Evolutionary conservation across 2,797 vertebrate species (phyloP).

Genomic region (Acipenser oxyrinchus): DNA sequence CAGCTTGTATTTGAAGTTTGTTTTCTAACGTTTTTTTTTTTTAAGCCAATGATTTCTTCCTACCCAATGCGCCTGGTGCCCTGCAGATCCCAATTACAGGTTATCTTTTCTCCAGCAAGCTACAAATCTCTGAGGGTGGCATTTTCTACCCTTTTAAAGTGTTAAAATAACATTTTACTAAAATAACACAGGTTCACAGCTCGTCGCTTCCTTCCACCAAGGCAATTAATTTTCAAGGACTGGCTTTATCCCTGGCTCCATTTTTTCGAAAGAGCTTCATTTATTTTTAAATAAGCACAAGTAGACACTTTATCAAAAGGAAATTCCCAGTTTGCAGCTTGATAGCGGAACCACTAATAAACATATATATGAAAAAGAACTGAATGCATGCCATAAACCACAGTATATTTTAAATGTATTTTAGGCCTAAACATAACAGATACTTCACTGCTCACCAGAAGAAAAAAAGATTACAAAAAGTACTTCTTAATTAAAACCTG

Average conservation of each 20-base stretch:
- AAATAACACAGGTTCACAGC: conserved; percentile 12
- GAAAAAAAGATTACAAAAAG: not conserved
- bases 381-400: not conserved
- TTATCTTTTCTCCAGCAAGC: not conserved
- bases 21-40: too few relatives aligned
- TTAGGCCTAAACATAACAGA: not conserved
- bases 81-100: conserved; percentile 5
- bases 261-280: conserved; percentile 7
- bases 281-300: conserved; percentile 9
- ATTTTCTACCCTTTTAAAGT: conserved; percentile 5
- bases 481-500: too few relatives aligned
- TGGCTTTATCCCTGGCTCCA: not conserved
- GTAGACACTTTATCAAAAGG: not conserved
- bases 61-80: not conserved
- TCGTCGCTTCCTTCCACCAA: conserved; percentile 5
- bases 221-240: conserved; percentile 10
- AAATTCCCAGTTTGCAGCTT: conserved; percentile 1
- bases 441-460: not conserved
- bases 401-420: not conserved
- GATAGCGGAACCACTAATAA: not conserved
- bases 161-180: conserved; percentile 7
- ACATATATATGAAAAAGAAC: not conserved
- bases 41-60: not conserved
- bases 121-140: conserved; percentile 1
- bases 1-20: too few relatives aligned